Evolutionary conservation across 2,888 invertebrate genomes (phyloP).

Genomic region (Tetheella fluctuosa): DNA sequence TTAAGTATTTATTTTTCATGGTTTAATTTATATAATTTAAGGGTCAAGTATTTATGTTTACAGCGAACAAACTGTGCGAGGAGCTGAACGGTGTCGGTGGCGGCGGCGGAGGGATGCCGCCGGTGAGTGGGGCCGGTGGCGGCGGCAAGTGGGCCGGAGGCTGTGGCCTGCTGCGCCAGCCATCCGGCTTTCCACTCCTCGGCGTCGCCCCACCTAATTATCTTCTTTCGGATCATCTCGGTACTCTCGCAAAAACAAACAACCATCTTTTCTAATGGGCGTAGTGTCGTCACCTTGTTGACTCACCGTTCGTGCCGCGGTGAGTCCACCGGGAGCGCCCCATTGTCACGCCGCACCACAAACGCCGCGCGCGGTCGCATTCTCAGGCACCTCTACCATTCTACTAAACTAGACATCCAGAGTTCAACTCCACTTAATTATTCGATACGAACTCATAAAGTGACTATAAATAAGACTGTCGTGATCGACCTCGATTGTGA

Average conservation of each 20-base stretch:
- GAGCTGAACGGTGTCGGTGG: conserved; percentile 71
- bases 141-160: conserved; percentile 85
- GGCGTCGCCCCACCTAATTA: conserved; percentile 85
- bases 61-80: conserved; percentile 77
- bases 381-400: conserved; percentile 31
- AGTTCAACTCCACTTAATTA: neutral
- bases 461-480: conserved; percentile 1
- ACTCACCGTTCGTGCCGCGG: conserved; percentile 39
- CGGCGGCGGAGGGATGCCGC: conserved; percentile 65
- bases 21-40: neutral
- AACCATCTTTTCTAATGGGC: conserved; percentile 86
- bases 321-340: conserved; percentile 29
- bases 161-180: conserved; percentile 86
- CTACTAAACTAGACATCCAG: conserved; percentile 15
- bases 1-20: neutral
- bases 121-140: conserved; percentile 62
- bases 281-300: conserved; percentile 48
- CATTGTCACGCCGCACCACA: conserved; percentile 22
- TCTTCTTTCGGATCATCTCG: conserved; percentile 85
- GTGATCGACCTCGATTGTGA: conserved; percentile 38
- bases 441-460: neutral
- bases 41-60: conserved; percentile 36
- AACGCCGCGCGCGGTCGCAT: conserved; percentile 22
- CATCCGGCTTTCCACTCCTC: conserved; percentile 84
- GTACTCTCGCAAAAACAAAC: conserved; percentile 84